Evolutionary conservation across 2,888 invertebrate genomes (phyloP).

Genomic region (Sepiola atlantica): DNA sequence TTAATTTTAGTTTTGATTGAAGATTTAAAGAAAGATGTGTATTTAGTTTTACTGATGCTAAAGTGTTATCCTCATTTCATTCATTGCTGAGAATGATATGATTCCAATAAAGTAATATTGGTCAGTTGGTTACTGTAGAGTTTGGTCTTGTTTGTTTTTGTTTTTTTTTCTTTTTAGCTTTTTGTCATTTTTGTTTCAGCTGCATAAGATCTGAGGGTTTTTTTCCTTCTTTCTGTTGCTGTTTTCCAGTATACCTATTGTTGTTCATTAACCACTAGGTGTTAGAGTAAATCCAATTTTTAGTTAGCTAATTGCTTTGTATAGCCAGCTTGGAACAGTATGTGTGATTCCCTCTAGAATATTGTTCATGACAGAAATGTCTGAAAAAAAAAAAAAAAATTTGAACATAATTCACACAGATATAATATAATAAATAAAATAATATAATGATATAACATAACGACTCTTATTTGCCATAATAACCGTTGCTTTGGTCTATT

Average conservation of each 20-base stretch:
- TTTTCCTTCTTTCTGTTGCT: background rate
- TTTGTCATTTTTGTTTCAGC: background rate
- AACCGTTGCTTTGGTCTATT: background rate
- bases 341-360: background rate
- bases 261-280: background rate
- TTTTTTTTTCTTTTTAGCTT: background rate
- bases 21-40: background rate
- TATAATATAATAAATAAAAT: background rate
- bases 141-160: background rate
- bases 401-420: background rate
- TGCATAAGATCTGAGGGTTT: background rate
- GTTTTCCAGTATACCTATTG: background rate
- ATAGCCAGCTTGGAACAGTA: background rate
- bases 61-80: background rate
- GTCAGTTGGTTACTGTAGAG: background rate
- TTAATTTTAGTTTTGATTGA: background rate
- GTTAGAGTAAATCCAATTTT: background rate
- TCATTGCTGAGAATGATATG: background rate
- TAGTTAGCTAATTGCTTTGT: background rate
- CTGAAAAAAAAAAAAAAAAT: background rate
- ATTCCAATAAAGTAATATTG: background rate
- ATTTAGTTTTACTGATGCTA: background rate
- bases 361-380: background rate
- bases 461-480: background rate
- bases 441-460: background rate